Evolutionary conservation across 1,140 invertebrate species (phyloP).

Genomic region (Ceratina calcarata): DNA sequence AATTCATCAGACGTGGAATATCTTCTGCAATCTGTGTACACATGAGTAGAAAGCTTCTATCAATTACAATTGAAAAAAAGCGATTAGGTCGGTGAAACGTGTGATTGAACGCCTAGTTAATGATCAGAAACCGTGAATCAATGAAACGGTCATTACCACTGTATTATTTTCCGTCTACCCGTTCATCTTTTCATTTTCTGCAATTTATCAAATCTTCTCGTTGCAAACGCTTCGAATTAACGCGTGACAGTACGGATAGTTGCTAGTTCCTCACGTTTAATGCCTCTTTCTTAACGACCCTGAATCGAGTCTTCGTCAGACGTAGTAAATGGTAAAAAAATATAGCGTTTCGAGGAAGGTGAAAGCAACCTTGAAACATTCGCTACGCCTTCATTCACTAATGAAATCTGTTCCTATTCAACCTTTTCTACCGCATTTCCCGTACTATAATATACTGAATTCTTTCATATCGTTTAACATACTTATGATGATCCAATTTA

Average conservation of each 20-base stretch:
- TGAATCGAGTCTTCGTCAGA: neutral
- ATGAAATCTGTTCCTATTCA: slow-evolving; percentile 8
- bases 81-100: too few species aligned
- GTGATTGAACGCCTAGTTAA: too few species aligned
- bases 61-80: too few species aligned
- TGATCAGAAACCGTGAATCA: neutral
- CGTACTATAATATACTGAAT: too few species aligned
- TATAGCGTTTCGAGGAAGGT: slow-evolving; percentile 16
- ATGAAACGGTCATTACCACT: neutral
- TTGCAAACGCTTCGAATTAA: neutral
- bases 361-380: slow-evolving; percentile 24
- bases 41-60: too few species aligned
- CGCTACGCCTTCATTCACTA: slow-evolving; percentile 15
- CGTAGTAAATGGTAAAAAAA: slow-evolving; percentile 7
- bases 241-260: neutral
- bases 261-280: slow-evolving; percentile 1
- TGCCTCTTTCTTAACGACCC: neutral
- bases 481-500: too few species aligned
- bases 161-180: neutral
- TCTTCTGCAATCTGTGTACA: too few species aligned
- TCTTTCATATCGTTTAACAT: too few species aligned
- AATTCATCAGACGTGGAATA: too few species aligned
- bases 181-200: neutral
- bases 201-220: neutral
- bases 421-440: neutral